Evolutionary conservation across 1,140 invertebrate genomes (phyloP).

Genomic region (Solen grandis): DNA sequence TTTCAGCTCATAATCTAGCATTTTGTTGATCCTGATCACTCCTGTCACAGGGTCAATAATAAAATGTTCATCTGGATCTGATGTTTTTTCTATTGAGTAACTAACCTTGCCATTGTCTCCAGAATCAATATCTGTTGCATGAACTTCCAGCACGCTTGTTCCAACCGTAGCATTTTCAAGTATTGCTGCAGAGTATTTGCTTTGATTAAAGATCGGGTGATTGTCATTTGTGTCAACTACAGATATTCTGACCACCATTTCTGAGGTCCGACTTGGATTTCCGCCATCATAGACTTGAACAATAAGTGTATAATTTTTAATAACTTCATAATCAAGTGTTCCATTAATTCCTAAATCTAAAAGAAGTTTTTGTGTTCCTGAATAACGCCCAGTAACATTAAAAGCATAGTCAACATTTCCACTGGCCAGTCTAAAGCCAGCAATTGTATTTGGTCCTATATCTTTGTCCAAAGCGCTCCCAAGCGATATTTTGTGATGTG

Average conservation of each 20-base stretch:
- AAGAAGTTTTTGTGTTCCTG: slow-evolving; percentile 18
- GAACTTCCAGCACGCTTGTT: slow-evolving; percentile 81
- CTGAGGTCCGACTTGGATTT: slow-evolving; percentile 86
- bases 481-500: slow-evolving; percentile 84
- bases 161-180: slow-evolving; percentile 63
- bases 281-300: slow-evolving; percentile 80
- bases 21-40: slow-evolving; percentile 56
- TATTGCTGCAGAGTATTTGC: slow-evolving; percentile 80
- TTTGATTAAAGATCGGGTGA: slow-evolving; percentile 94
- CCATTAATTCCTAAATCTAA: slow-evolving; percentile 59
- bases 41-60: slow-evolving; percentile 56
- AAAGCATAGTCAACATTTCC: slow-evolving; percentile 47
- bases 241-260: slow-evolving; percentile 94
- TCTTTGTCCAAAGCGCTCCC: slow-evolving; percentile 93
- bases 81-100: slow-evolving; percentile 80
- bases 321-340: slow-evolving; percentile 59
- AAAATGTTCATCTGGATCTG: slow-evolving; percentile 79
- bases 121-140: slow-evolving; percentile 94
- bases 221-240: slow-evolving; percentile 97
- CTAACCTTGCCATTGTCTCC: slow-evolving; percentile 87
- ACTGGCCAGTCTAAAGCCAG: slow-evolving; percentile 11
- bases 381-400: slow-evolving; percentile 25
- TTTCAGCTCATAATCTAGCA: slow-evolving; percentile 61
- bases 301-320: slow-evolving; percentile 73
- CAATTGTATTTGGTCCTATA: slow-evolving; percentile 62